phyloP scores from a whole-genome alignment of 2,888 invertebrate genomes.

The Coecobrya sp. region DNA sequence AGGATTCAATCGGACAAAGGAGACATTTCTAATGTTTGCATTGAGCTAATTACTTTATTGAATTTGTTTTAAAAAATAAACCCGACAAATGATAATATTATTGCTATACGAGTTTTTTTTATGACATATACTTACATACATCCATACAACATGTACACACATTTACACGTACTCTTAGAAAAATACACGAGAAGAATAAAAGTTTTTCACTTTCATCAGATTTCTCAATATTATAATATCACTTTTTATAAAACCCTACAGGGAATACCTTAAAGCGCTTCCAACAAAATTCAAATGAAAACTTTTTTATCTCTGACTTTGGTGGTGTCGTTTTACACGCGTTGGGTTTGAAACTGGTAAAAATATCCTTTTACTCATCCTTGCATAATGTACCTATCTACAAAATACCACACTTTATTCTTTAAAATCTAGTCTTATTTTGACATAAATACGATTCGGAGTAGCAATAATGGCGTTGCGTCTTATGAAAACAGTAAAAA shows the following conservation, averaged over 20 bases:
- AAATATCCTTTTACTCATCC: neutral
- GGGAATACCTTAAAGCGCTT: neutral
- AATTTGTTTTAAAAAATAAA: slow-evolving; percentile 52
- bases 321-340: neutral
- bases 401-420: neutral
- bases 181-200: neutral
- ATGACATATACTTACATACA: slow-evolving; percentile 24
- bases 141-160: neutral
- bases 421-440: slow-evolving; percentile 13
- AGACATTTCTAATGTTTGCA: slow-evolving; percentile 63
- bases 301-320: slow-evolving; percentile 25
- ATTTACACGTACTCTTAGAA: slow-evolving; percentile 14
- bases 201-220: slow-evolving; percentile 43
- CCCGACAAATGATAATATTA: slow-evolving; percentile 38
- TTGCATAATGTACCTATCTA: slow-evolving; percentile 39
- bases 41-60: slow-evolving; percentile 80
- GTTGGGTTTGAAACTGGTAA: slow-evolving; percentile 11
- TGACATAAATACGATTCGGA: slow-evolving; percentile 65
- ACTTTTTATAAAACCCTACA: slow-evolving; percentile 36
- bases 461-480: slow-evolving; percentile 51
- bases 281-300: slow-evolving; percentile 3
- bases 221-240: slow-evolving; percentile 53
- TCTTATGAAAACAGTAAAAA: slow-evolving; percentile 47
- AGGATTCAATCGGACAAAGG: slow-evolving; percentile 20
- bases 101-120: neutral